Base-by-base conservation (phyloP, 2,797 vertebrate species). In the Falco berigora region DNA sequence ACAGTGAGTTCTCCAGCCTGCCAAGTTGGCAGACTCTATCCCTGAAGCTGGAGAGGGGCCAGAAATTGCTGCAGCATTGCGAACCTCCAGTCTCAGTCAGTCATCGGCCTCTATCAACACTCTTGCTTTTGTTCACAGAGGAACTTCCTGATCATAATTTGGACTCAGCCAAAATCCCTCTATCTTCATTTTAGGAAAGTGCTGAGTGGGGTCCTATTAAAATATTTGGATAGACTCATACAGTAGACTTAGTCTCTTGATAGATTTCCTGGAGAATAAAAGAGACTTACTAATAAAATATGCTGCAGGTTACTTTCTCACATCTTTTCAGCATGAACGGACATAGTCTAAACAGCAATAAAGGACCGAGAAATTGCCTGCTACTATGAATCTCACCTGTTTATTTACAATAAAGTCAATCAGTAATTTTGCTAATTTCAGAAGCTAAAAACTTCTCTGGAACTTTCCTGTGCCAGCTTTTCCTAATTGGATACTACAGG, bases 21-120 rank as follows among this genome's bases (percentile, higher is more conserved):
- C 98, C 97, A 98, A 98, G 72, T 97, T 98, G 98, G 97, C 98
- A 98, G 97, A 83, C 92, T 96, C 79, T 52, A 21, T 95, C 86
- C 89, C 93, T 10, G 38, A 95, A 92, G 80, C 90, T 98, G 98
- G 97, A 97, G 83, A 73, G 66, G 19, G 74, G 98, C 98, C 98
- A 98, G 97, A 90, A 97, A 96, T 97, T 19, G 15, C 86, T 93
- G 73, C 71, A 63, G 68, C 96, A 92, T 97, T 97, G 95, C 97
- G 97, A 97, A 95, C 92, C 94, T 97, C 85, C 79, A 88, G 91
- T 84, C 97, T 98, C 97, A 97, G 96, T 97, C 97, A 98, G 95
- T 96, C 97, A 88, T 91, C 80, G 32, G 74, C 92, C 90, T 96
- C 96, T 96, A 91, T 97, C 96, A 97, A 91, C 95, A 92, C 91